Evolutionary conservation across 2,888 invertebrate genomes (phyloP).

Genomic region (Sesia apiformis): DNA sequence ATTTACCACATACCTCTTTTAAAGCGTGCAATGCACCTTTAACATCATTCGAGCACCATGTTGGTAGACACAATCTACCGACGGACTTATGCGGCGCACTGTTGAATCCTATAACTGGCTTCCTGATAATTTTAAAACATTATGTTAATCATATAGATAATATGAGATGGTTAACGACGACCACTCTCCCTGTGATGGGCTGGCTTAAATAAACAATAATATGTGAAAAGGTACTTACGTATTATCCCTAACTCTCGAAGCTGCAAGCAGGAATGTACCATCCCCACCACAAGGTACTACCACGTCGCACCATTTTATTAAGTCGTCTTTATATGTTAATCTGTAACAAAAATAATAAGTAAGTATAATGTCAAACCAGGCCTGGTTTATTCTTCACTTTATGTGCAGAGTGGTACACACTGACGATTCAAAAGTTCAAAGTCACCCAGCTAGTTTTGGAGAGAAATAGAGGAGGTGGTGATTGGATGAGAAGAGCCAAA

Average conservation of each 20-base stretch:
- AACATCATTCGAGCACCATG: conserved; percentile 87
- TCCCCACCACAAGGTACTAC: conserved; percentile 95
- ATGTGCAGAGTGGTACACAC: no score
- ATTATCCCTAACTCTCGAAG: conserved; percentile 83
- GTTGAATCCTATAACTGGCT: conserved; percentile 97
- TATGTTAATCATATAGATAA: no score
- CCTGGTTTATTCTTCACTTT: no score
- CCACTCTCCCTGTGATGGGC: no score
- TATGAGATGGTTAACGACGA: no score
- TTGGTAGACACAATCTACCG: conserved; percentile 92
- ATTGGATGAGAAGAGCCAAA: no score
- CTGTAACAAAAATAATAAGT: conserved; percentile 22
- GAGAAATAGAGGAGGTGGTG: no score
- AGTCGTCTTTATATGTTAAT: conserved; percentile 60
- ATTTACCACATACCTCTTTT: conserved; percentile 72
- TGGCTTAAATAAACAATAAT: no score
- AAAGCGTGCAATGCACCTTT: conserved; percentile 85
- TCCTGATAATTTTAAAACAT: conserved; percentile 54
- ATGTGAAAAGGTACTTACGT: conserved; percentile 31
- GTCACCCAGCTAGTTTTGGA: no score
- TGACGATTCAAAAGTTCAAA: no score
- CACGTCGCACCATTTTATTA: conserved; percentile 93
- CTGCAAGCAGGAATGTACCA: conserved; percentile 96
- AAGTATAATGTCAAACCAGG: not conserved
- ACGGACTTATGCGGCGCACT: conserved; percentile 95